A percentile compares a stretch with the other conserved stretches of the same genome.
Conservation (phyloP, 2,797 vertebrate genomes). For the Lophotriccus pileatus region DNA sequence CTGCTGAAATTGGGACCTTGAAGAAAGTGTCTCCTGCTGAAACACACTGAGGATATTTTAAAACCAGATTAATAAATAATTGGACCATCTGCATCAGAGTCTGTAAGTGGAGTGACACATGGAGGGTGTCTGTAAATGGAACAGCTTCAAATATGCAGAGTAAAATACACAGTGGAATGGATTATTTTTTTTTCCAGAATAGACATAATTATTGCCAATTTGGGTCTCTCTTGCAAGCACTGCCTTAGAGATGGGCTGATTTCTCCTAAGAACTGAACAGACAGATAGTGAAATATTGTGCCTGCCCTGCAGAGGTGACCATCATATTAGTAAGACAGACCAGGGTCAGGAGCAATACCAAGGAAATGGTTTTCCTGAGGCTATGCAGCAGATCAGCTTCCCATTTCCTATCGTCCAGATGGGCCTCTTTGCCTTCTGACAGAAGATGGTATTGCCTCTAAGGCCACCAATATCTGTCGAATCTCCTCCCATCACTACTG, state of each 20-base stretch:
- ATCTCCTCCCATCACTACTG: not conserved
- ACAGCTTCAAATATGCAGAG: constrained; percentile 39
- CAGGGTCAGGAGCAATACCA: not conserved
- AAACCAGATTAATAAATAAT: constrained; percentile 66
- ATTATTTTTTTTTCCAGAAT: constrained; percentile 10
- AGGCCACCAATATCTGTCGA: not conserved
- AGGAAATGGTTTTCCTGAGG: constrained; percentile 9
- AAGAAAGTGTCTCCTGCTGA: constrained; percentile 38
- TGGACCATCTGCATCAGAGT: constrained; percentile 51
- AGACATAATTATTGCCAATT: constrained; percentile 40
- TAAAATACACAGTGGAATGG: constrained; percentile 50
- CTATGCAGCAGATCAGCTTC: not conserved
- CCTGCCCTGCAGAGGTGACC: not conserved
- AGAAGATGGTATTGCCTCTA: not conserved
- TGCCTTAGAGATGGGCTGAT: constrained; percentile 20
- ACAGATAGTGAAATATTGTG: not conserved
- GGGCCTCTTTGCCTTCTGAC: not conserved
- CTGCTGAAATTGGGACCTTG: constrained; percentile 36
- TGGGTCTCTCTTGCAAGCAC: not conserved
- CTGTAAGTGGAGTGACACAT: constrained; percentile 34
- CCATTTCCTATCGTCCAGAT: not conserved
- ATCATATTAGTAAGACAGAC: not conserved
- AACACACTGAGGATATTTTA: constrained; percentile 42
- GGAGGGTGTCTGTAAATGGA: constrained; percentile 53
- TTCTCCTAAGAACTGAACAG: constrained; percentile 26